Evolutionary conservation across 2,888 invertebrate genomes (phyloP).

Genomic region (Dermolepida albohirtum): DNA sequence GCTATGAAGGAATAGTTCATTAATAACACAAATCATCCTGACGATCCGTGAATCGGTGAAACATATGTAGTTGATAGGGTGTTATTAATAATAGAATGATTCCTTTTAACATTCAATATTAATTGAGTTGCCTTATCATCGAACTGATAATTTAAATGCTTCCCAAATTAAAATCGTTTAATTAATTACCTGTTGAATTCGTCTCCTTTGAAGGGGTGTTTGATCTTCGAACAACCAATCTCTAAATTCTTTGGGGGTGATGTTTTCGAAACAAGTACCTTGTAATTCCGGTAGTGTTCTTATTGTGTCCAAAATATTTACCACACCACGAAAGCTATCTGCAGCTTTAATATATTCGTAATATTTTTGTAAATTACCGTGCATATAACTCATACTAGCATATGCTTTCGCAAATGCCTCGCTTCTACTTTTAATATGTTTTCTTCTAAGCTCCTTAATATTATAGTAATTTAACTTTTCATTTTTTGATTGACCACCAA

Average conservation of each 20-base stretch:
- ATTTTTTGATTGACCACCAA: slow-evolving; percentile 77
- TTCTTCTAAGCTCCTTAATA: slow-evolving; percentile 16
- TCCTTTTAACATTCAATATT: too few species aligned
- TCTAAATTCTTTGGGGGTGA: slow-evolving; percentile 7
- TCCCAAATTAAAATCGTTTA: too few species aligned
- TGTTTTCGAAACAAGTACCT: slow-evolving; percentile 24
- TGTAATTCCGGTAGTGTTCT: slow-evolving; percentile 25
- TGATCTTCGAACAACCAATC: slow-evolving; percentile 38
- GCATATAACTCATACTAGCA: neutral
- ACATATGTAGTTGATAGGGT: too few species aligned
- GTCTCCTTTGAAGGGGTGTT: slow-evolving; percentile 23
- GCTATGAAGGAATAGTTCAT: too few species aligned
- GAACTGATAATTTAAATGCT: too few species aligned
- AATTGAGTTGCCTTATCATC: too few species aligned
- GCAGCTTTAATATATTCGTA: slow-evolving; percentile 19
- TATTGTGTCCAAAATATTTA: slow-evolving; percentile 27
- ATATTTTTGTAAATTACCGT: slow-evolving; percentile 3
- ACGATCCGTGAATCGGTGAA: too few species aligned
- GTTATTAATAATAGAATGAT: too few species aligned
- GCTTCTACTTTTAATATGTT: too few species aligned
- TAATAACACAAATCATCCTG: too few species aligned
- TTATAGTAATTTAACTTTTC: slow-evolving; percentile 63
- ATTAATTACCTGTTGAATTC: neutral
- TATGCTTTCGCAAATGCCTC: slow-evolving; percentile 12
- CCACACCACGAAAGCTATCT: slow-evolving; percentile 26